Evolutionary conservation across 2,113 vertebrate species (phyloP), one percentile per base, ranked within the genome.

Genomic region (Melierax canorus): DNA sequence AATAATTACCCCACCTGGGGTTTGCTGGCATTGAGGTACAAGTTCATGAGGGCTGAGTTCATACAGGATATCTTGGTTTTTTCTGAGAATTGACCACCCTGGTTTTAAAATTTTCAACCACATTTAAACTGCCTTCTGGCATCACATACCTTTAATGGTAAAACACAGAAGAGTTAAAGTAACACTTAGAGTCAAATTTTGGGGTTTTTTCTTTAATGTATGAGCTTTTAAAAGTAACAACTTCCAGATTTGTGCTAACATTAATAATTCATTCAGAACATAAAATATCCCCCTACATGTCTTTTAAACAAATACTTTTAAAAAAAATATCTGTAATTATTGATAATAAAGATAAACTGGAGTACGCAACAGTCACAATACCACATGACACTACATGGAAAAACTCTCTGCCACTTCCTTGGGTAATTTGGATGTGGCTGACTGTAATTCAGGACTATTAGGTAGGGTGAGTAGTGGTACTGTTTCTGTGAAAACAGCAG

Each of bases 131-230:
- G 36, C 21, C 23, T 86, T 93, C 62, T 86, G 74, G 50, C 20
- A 86, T 36, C 0, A 0, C 56, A 16, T 34, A 36, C 34, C 4
- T 55, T 88, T 68, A 85, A 79, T 0, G 1, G 6, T 27, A 72
- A 88, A 90, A 78, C 12, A 50, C 5, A 66, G 15, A 86, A 68
- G 16, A 77, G 21, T 48, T 39, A 46, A 73, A 68, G 38, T 68
- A 78, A 50, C 6, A 48, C 5, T 59, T 72, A 15, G 3, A 73
- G 41, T 53, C 5, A 81, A 74, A 66, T 51, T 63, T 58, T 12
- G 15, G 1, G 0, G 32, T 50, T 9, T 15, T 4, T 23, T 29
- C 17, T 77, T 89, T 56, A 80, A 48, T 15, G 2, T 22, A 58
- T 41, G 17, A 91, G 15, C 1, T 56, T 38, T 73, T 56, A 56